Evolutionary conservation across 1,140 invertebrate species (phyloP).

Genomic region (Drosophila chauvacae): DNA sequence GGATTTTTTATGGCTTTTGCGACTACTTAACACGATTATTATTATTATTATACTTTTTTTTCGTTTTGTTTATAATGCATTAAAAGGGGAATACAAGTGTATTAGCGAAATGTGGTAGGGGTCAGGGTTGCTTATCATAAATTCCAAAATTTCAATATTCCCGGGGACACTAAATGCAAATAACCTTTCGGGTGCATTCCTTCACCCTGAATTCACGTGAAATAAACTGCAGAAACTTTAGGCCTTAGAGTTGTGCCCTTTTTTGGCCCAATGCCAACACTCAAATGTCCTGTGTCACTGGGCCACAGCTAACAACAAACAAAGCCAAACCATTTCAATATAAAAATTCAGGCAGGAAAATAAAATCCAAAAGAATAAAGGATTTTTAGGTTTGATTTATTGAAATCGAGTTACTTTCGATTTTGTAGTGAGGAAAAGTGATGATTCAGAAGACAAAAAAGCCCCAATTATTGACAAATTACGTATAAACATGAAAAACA

Average conservation of each 20-base stretch:
- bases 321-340: slow-evolving; percentile 6
- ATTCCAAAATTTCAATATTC: slow-evolving; percentile 1
- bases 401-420: slow-evolving; percentile 1
- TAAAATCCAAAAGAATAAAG: neutral
- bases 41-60: too few species aligned
- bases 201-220: slow-evolving; percentile 2
- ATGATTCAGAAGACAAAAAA: slow-evolving; percentile 17
- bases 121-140: slow-evolving; percentile 17
- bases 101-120: slow-evolving; percentile 6
- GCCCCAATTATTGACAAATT: slow-evolving; percentile 29
- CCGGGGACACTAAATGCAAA: slow-evolving; percentile 15
- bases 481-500: slow-evolving; percentile 26
- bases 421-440: neutral
- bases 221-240: slow-evolving; percentile 9
- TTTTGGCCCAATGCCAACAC: slow-evolving; percentile 44
- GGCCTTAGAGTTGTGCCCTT: neutral
- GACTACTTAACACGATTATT: too few species aligned
- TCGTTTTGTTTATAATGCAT: slow-evolving; percentile 23
- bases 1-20: too few species aligned
- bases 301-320: slow-evolving; percentile 27
- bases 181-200: slow-evolving; percentile 6
- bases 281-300: slow-evolving; percentile 51
- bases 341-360: slow-evolving; percentile 3
- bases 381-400: neutral
- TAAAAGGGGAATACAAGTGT: slow-evolving; percentile 15